Evolutionary conservation across 2,797 vertebrate species (phyloP), one percentile per base, ranked within the genome.

Genomic region (Ctenochaetus hawaiiensis): DNA sequence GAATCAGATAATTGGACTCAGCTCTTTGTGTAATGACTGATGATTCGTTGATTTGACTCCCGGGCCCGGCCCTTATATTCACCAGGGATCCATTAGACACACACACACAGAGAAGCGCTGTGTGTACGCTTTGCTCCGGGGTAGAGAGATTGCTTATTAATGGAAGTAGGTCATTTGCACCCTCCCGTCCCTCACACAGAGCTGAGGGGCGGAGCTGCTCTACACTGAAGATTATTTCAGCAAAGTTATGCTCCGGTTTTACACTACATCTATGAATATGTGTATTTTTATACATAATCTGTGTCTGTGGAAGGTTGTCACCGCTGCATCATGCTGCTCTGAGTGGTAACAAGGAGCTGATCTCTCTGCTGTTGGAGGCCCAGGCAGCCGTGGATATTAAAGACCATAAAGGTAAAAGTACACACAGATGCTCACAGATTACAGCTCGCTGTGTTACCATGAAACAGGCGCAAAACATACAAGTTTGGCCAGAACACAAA

Each of bases 341-440:
- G 63, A 97, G 97, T 0, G 97, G 98, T 71, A 99, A 99, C 92
- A 97, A 96, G 0, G 98, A 99, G 80, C 94, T 99, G 92, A 98
- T 99, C 86, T 93, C 96, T 0, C 93, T 99, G 89, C 96, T 99
- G 88, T 90, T 99, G 92, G 98, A 99, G 88, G 96, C 97, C 2
- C 98, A 99, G 95, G 96, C 98, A 1, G 95, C 96, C 0, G 98
- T 99, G 90, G 98, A 99, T 90, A 98, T 99, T 85, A 99, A 97
- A 94, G 98, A 99, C 89, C 95, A 98, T 71, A 99, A 99, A 97
- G 98, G 98, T 92, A 87, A 83, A 70, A 62, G 70, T 0, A 41
- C 39, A 43, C 74, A 51, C 52, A 68, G 18, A 37, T 61, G 48
- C 52, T 12, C 3, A 47, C 34, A 12, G 26, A 43, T 2, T 47